Evolutionary conservation across 2,113 vertebrate genomes (phyloP).

Genomic region (Solenodon paradoxus): DNA sequence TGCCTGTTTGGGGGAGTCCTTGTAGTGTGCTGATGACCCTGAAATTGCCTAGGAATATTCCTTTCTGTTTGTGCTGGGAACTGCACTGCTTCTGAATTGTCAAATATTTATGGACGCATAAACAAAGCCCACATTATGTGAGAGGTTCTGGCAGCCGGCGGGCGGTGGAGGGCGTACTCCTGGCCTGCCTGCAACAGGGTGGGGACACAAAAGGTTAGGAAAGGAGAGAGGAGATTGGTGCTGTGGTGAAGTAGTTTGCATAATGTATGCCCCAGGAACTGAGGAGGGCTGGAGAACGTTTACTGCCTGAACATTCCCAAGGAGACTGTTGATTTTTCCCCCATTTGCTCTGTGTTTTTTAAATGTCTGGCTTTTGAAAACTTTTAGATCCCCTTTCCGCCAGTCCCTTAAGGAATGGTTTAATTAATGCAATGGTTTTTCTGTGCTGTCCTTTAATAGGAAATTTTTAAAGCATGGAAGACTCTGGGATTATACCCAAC

Average conservation of each 20-base stretch:
- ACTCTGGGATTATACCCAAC: background rate
- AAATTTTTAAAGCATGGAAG: background rate
- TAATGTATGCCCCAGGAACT: conserved; percentile 54
- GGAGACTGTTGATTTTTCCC: conserved; percentile 39
- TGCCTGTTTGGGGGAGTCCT: conserved; percentile 35
- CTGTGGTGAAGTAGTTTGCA: conserved; percentile 44
- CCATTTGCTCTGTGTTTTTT: conserved; percentile 38
- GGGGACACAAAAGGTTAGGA: conserved; percentile 75
- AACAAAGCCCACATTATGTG: conserved; percentile 84
- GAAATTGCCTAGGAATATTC: conserved; percentile 73
- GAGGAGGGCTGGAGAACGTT: conserved; percentile 20
- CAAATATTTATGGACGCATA: conserved; percentile 83
- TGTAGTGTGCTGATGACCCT: conserved; percentile 68
- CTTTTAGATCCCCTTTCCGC: background rate
- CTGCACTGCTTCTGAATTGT: conserved; percentile 77
- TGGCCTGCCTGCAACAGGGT: conserved; percentile 57
- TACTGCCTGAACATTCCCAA: conserved; percentile 62
- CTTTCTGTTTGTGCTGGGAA: conserved; percentile 80
- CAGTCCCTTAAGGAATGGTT: background rate
- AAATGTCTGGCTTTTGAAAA: background rate
- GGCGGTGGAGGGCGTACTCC: conserved; percentile 53
- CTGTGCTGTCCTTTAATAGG: background rate
- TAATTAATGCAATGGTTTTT: conserved; percentile 8
- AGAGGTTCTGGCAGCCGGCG: conserved; percentile 68
- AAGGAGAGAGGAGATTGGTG: conserved; percentile 44